Evolutionary conservation across 1,140 invertebrate genomes (phyloP).

Genomic region (Amphibalanus amphitrite): DNA sequence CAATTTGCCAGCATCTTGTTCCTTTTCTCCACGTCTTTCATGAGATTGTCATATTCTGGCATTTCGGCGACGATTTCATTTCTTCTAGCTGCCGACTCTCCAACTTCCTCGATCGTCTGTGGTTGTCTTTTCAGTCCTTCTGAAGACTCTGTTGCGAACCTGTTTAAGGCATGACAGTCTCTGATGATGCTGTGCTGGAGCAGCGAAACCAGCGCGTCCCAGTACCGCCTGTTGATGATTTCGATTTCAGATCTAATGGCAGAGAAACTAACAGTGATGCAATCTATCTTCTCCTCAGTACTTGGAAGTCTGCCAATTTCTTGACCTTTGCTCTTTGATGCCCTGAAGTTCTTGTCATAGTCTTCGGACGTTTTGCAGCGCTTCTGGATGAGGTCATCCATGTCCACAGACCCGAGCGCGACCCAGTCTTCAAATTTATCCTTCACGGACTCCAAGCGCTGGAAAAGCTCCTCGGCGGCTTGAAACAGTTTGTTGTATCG

Average conservation of each 20-base stretch:
- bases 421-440: constrained; percentile 58
- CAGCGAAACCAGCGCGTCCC: constrained; percentile 66
- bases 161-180: constrained; percentile 36
- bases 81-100: constrained; percentile 48
- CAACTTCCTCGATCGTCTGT: constrained; percentile 57
- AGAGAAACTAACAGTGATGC: constrained; percentile 49
- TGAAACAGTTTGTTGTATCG: constrained; percentile 40
- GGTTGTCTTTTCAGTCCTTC: constrained; percentile 37
- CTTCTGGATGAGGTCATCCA: constrained; percentile 48
- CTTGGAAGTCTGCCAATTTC: constrained; percentile 68
- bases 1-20: constrained; percentile 48
- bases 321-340: constrained; percentile 67
- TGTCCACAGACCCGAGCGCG: constrained; percentile 53
- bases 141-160: constrained; percentile 31
- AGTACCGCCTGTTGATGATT: constrained; percentile 68
- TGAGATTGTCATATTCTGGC: constrained; percentile 43
- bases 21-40: constrained; percentile 47
- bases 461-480: constrained; percentile 43
- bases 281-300: constrained; percentile 68
- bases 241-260: constrained; percentile 71
- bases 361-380: constrained; percentile 45
- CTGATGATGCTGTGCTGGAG: constrained; percentile 44
- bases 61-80: constrained; percentile 41
- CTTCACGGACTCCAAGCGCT: constrained; percentile 36
- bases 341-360: constrained; percentile 69